Evolutionary conservation across 2,888 invertebrate species (phyloP), one percentile per base, ranked within the genome.

Genomic region (Patella depressa): DNA sequence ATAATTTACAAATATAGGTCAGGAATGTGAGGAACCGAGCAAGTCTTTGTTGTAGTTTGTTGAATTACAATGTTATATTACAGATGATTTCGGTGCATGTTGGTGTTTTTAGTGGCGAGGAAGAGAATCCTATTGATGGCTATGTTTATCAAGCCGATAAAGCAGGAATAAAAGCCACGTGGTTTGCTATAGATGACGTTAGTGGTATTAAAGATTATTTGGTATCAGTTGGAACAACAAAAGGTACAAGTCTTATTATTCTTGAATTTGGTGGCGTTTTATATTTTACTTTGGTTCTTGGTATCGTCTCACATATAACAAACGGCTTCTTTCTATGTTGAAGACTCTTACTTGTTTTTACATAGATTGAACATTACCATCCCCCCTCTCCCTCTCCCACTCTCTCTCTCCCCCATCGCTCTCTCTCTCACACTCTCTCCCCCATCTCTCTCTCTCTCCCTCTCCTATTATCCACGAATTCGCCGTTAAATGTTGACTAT

Each of bases 161-260:
- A 24, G 72, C 79, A 9, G 84, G 84, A 9, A 85, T 87, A 78
- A 81, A 84, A 74, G 80, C 84, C 12, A 81, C 83, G 4, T 85
- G 82, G 83, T 72, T 81, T 53, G 86, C 84, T 12, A 55, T 73
- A 11, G 87, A 87, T 71, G 78, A 76, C 14, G 84, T 86, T 78
- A 85, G 85, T 75, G 84, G 85, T 1, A 81, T 87, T 17, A 54
- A 77, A 3, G 75, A 73, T 14, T 83, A 85, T 74, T 54, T 76
- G 55, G 81, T 85, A 3, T 81, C 84, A 29, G 83, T 87, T 14
- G 87, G 87, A 75, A 85, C 83, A 9, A 77, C 76, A 57, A 75
- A 81, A 79, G 84, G 87, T 86, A 70, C 76, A 72, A 55, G 69
- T 53, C 14, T 11, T 9, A 11, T 53, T 2, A 70, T 15, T 24